phyloP scores from a whole-genome alignment of 2,888 invertebrate species.

The Furcula furcula region DNA sequence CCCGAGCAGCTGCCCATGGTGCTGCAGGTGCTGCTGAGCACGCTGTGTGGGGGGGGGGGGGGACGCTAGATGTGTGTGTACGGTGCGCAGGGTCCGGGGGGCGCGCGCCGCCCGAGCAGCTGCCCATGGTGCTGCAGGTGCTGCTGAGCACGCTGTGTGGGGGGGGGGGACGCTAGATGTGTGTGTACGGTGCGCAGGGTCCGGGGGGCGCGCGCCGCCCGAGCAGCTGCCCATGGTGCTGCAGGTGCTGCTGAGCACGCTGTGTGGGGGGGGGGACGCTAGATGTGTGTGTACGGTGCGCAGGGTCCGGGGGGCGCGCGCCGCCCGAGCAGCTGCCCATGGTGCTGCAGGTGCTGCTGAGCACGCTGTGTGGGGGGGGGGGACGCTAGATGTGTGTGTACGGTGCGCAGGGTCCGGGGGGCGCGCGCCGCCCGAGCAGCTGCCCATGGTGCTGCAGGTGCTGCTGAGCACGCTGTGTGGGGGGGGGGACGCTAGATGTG shows the following conservation, averaged over 20 bases:
- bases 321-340: conserved; percentile 98
- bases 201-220: conserved; percentile 88
- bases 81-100: conserved; percentile 42
- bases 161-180: conserved; percentile 95
- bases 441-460: no score
- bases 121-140: conserved; percentile 98
- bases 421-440: conserved; percentile 89
- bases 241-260: no score
- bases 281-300: background rate
- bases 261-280: no score
- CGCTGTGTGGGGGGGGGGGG: no score
- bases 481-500: background rate
- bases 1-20: background rate
- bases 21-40: background rate
- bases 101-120: conserved; percentile 95
- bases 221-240: no score
- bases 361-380: conserved; percentile 91
- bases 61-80: background rate
- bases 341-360: conserved; percentile 93
- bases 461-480: no score
- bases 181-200: conserved; percentile 96
- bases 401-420: conserved; percentile 93
- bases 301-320: conserved; percentile 76
- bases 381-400: conserved; percentile 96
- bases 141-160: conserved; percentile 87